These are phyloP conservation scores for Chitala chitala DNA, from an alignment of 2,113 vertebrate species.

Conservation along the genomic window DNA sequence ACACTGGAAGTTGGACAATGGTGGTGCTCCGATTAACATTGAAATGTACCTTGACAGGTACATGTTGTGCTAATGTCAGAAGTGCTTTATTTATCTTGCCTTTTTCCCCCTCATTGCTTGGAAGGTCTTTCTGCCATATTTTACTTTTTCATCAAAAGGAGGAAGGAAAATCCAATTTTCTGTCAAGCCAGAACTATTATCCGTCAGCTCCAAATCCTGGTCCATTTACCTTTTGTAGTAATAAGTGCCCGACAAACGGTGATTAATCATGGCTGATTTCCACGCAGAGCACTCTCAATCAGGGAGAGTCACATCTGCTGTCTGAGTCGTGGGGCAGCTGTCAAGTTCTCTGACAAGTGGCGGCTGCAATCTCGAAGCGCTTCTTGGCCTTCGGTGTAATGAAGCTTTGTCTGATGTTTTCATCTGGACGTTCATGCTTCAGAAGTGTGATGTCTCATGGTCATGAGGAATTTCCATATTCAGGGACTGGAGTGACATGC, in stretches of 20 bases:
- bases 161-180: conserved; percentile 1
- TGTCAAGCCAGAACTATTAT: conserved; percentile 5
- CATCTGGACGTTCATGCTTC: background rate
- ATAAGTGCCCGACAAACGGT: background rate
- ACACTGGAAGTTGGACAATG: background rate
- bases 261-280: conserved; percentile 19
- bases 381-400: background rate
- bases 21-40: background rate
- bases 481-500: background rate
- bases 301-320: background rate
- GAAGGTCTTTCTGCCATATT: background rate
- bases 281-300: background rate
- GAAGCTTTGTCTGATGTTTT: conserved; percentile 13
- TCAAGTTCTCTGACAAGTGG: conserved; percentile 12
- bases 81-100: background rate
- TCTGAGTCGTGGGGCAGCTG: conserved; percentile 7
- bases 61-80: background rate
- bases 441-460: background rate
- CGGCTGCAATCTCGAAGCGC: background rate
- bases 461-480: background rate
- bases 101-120: background rate
- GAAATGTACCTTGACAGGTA: background rate
- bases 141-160: conserved; percentile 7
- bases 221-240: conserved; percentile 13
- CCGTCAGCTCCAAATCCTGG: background rate